Conservation (phyloP, 2,888 invertebrate genomes). For the Odontothrips loti region DNA sequence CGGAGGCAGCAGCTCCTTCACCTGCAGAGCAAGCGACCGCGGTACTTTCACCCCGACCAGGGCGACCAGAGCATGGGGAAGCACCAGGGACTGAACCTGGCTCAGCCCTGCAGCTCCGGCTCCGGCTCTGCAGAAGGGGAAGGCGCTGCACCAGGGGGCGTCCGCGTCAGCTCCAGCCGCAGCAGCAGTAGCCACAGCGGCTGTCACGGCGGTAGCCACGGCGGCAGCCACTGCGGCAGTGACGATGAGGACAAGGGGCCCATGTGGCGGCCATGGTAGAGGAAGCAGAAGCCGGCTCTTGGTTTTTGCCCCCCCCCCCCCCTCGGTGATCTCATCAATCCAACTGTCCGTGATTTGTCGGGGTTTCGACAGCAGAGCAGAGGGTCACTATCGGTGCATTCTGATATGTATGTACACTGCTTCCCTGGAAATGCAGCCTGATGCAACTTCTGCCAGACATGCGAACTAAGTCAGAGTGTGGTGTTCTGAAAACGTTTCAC, state of each 20-base stretch:
- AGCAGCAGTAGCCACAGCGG: background rate
- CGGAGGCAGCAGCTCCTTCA: background rate
- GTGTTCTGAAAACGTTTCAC: too few relatives aligned
- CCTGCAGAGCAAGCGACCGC: background rate
- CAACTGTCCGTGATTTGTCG: too few relatives aligned
- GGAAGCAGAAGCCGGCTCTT: background rate
- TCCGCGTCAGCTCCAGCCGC: background rate
- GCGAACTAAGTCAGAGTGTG: too few relatives aligned
- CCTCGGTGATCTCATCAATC: too few relatives aligned
- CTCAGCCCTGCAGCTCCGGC: background rate
- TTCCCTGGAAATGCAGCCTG: too few relatives aligned
- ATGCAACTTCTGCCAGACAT: too few relatives aligned
- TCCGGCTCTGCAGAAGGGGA: background rate
- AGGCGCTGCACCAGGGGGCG: background rate
- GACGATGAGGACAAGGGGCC: background rate
- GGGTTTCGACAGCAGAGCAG: too few relatives aligned
- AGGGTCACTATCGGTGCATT: too few relatives aligned
- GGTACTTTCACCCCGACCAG: background rate
- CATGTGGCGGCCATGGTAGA: background rate
- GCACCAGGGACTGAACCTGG: background rate
- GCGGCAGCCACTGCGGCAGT: background rate
- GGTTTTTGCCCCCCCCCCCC: too few relatives aligned
- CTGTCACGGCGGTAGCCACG: background rate
- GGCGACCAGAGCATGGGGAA: background rate
- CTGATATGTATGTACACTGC: too few relatives aligned